phyloP scores from a whole-genome alignment of 2,113 vertebrate genomes.

The Raja brachyura region DNA sequence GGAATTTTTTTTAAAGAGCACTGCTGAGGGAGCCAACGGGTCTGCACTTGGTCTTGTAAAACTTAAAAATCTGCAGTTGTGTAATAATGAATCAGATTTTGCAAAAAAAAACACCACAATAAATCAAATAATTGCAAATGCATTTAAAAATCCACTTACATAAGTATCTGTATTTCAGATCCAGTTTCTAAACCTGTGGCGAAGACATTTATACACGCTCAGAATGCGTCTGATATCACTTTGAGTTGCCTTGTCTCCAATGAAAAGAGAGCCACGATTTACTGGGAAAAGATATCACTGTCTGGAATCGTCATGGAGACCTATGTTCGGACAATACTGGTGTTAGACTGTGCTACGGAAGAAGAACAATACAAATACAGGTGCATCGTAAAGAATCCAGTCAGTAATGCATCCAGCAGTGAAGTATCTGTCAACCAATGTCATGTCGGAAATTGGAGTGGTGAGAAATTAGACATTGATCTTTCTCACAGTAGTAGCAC shows the following conservation, averaged over 20 bases:
- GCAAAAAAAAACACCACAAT: no score
- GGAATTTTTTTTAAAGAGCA: no score
- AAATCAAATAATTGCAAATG: not conserved
- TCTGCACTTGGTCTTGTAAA: no score
- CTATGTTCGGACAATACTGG: not conserved
- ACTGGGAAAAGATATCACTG: not conserved
- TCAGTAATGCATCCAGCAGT: constrained; percentile 1
- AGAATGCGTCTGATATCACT: not conserved
- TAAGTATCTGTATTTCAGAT: constrained; percentile 5
- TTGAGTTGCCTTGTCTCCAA: not conserved
- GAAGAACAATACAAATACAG: not conserved
- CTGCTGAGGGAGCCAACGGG: no score
- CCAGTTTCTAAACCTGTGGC: not conserved
- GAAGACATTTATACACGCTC: not conserved
- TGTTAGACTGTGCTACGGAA: not conserved
- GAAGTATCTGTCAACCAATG: not conserved
- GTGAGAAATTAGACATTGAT: not conserved
- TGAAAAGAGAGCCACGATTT: not conserved
- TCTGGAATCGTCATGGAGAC: not conserved
- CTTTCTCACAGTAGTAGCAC: not conserved
- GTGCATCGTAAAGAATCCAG: not conserved
- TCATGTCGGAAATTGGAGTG: not conserved
- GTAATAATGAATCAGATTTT: not conserved
- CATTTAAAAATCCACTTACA: not conserved
- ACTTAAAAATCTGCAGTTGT: not conserved